Conservation (phyloP, 2,797 vertebrate species). For the Megaceryle alcyon region DNA sequence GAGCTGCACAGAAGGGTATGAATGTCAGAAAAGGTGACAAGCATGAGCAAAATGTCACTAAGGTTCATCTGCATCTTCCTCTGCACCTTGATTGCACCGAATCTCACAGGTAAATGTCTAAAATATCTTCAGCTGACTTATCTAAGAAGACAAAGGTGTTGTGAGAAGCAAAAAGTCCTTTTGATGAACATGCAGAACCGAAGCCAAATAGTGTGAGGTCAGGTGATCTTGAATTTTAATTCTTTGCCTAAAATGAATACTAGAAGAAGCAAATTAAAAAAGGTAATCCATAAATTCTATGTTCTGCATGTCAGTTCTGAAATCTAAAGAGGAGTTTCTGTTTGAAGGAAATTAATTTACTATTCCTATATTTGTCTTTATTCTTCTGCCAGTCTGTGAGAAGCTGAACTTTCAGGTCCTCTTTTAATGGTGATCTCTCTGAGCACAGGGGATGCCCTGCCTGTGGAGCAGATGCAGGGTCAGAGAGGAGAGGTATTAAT, state of each 20-base stretch:
- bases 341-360: not conserved
- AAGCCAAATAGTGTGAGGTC: not conserved
- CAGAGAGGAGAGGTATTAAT: not conserved
- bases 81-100: constrained; percentile 24
- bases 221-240: not conserved
- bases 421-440: not conserved
- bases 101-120: constrained; percentile 64
- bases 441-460: not conserved
- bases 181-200: not conserved
- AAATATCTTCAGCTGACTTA: not conserved
- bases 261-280: not conserved
- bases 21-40: not conserved
- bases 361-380: not conserved
- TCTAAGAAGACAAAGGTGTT: not conserved
- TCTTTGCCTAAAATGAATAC: not conserved
- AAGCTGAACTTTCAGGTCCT: not conserved
- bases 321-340: not conserved
- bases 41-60: constrained; percentile 4
- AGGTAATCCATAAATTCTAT: not conserved
- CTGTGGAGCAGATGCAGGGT: not conserved
- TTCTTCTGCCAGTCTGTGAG: not conserved
- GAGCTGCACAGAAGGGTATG: not conserved
- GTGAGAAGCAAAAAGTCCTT: not conserved
- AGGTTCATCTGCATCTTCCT: constrained; percentile 53
- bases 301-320: not conserved